phyloP scores from a whole-genome alignment of 2,113 vertebrate species.

The Pterocles gutturalis region DNA sequence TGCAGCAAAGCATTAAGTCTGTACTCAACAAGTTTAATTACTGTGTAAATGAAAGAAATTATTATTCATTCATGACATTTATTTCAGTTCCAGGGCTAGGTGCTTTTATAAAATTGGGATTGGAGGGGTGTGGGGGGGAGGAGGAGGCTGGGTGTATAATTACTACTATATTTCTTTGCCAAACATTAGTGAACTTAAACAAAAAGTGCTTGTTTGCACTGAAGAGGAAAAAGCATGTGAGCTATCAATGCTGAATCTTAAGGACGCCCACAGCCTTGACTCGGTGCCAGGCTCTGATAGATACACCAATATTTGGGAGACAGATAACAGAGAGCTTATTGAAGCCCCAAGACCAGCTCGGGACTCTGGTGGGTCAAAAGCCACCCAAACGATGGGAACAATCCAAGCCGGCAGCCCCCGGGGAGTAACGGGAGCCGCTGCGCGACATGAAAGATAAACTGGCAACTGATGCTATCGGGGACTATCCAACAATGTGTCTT shows the following conservation, averaged over 20 bases:
- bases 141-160: conserved; percentile 71
- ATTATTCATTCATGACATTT: conserved; percentile 82
- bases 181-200: conserved; percentile 81
- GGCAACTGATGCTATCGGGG: conserved; percentile 62
- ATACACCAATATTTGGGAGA: conserved; percentile 51
- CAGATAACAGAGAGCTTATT: conserved; percentile 79
- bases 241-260: conserved; percentile 67
- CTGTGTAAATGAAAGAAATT: conserved; percentile 80
- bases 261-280: conserved; percentile 73
- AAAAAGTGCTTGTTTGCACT: conserved; percentile 82
- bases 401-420: conserved; percentile 61
- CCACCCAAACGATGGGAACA: conserved; percentile 79
- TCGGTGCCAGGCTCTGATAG: conserved; percentile 63
- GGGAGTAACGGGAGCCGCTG: conserved; percentile 70
- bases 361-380: conserved; percentile 66
- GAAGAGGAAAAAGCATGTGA: conserved; percentile 77
- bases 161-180: conserved; percentile 78
- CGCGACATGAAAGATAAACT: conserved; percentile 48
- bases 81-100: conserved; percentile 67
- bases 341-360: conserved; percentile 59
- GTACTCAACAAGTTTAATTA: conserved; percentile 81
- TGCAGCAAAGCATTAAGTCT: conserved; percentile 71
- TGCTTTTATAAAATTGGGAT: conserved; percentile 64
- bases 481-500: conserved; percentile 43
- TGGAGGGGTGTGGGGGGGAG: not conserved